Base-by-base conservation (phyloP, 2,113 vertebrate species). In the Peromyscus leucopus region DNA sequence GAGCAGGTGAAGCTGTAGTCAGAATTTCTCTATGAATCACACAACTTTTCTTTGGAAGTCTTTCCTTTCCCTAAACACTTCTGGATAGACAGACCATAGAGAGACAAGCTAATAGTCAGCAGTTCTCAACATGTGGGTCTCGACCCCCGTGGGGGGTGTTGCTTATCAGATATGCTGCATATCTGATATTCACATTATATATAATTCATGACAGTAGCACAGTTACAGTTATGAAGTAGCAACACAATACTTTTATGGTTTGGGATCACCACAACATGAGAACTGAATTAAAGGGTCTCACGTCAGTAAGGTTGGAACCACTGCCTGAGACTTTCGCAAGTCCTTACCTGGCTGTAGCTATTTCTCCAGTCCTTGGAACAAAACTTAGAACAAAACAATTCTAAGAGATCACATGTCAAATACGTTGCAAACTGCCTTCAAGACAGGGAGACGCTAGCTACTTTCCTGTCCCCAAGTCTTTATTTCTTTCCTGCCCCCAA, bases 1-100 rank as follows among this genome's bases (percentile, higher is more conserved):
- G 55, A 13, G 10, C 24, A 67, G 13, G 31, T 7, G 5, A 28
- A 36, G 51, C 22, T 6, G 42, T 46, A 39, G 6, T 7, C 15
- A 17, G 71, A 67, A 4, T 2, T 4, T 16, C 51, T 6, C 26
- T 15, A 10, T 0, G 16, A 36, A 16, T 12, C 0, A 2, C 2
- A 11, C 0, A 2, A 8, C 2, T 71, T 11, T 26, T 21, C 46
- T 85, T 78, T 59, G 10, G 94, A 71, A 76, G 88, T 26, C 9
- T 21, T 15, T 7, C 4, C 39, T 22, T 61, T 42, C 28, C 78
- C 28, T 67, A 33, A 36, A 26, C 21, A 33, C 22, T 46, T 80
- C 51, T 46, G 42, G 74, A 24, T n/a, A 63, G 67, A 55, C 19
- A 86, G 15, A 51, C n/a, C 78, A 22, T 9, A 67, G 26, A 48